phyloP scores from a whole-genome alignment of 2,113 vertebrate genomes.

The Actinemys pallida region DNA sequence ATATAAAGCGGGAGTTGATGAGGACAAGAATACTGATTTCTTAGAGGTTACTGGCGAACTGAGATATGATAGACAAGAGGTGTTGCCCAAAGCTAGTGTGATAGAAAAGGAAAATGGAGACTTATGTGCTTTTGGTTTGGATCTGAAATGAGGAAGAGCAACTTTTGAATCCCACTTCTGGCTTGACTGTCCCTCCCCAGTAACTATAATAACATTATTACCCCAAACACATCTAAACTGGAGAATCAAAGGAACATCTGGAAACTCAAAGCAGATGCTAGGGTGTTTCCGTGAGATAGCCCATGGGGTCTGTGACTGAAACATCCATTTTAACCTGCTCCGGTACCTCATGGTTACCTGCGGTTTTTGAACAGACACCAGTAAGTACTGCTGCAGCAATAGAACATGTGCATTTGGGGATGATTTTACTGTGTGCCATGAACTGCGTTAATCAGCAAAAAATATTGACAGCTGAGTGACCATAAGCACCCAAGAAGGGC shows the following conservation, averaged over 20 bases:
- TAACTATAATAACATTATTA: not conserved
- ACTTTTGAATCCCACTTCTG: not conserved
- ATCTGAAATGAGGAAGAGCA: not conserved
- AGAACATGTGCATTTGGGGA: not conserved
- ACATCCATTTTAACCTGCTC: not conserved
- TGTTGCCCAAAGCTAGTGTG: accelerated
- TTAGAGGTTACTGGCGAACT: not conserved
- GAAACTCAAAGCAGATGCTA: not conserved
- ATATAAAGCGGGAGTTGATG: not conserved
- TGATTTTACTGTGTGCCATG: accelerated
- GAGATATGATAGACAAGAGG: accelerated
- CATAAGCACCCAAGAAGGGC: accelerated
- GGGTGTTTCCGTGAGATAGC: accelerated
- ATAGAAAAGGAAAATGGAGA: not conserved
- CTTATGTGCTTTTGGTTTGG: not conserved
- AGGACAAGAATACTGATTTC: not conserved
- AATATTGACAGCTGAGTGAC: not conserved
- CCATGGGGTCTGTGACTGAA: accelerated
- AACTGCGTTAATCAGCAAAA: accelerated
- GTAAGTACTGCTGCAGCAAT: not conserved
- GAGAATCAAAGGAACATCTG: not conserved
- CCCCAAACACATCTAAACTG: not conserved
- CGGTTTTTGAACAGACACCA: not conserved
- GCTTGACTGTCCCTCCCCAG: not conserved
- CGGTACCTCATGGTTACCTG: not conserved